A percentile compares a stretch with the other conserved stretches of the same genome.
Evolutionary conservation across 2,888 invertebrate species (phyloP).

Genomic region (Hoplodrina blanda): DNA sequence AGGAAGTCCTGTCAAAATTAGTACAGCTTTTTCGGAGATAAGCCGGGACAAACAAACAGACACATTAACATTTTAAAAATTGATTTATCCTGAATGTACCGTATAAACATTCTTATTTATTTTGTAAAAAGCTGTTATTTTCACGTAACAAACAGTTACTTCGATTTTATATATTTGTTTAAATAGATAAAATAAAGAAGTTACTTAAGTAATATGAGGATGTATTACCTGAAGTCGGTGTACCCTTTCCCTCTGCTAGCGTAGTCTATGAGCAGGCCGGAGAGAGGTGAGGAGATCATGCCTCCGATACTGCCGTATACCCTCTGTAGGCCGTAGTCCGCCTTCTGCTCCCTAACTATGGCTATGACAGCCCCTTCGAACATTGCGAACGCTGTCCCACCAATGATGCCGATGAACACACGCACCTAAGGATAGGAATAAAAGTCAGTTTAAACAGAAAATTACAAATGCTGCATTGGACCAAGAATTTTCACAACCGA

Average conservation of each 20-base stretch:
- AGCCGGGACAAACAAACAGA: no score
- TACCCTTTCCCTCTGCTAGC: conserved; percentile 93
- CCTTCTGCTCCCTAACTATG: conserved; percentile 93
- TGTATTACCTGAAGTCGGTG: conserved; percentile 92
- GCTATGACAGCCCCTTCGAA: conserved; percentile 95
- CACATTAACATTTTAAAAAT: no score
- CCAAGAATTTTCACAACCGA: no score
- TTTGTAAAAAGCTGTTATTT: no score
- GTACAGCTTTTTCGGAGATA: no score
- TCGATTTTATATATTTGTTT: no score
- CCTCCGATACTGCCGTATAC: conserved; percentile 94
- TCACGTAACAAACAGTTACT: no score
- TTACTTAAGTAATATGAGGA: neutral
- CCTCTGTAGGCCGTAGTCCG: conserved; percentile 94
- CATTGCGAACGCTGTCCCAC: conserved; percentile 95
- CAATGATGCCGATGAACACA: conserved; percentile 92
- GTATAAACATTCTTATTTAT: no score
- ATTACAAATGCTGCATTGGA: no score
- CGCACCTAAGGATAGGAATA: conserved; percentile 79
- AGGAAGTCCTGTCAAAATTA: neutral
- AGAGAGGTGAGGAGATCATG: conserved; percentile 95
- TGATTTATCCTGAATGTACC: no score
- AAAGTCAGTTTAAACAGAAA: neutral
- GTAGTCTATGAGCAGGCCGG: conserved; percentile 94
- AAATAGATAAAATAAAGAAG: no score